These are phyloP conservation scores for Orcinus orca DNA, from an alignment of 2,113 vertebrate genomes.

Conservation along the genomic window DNA sequence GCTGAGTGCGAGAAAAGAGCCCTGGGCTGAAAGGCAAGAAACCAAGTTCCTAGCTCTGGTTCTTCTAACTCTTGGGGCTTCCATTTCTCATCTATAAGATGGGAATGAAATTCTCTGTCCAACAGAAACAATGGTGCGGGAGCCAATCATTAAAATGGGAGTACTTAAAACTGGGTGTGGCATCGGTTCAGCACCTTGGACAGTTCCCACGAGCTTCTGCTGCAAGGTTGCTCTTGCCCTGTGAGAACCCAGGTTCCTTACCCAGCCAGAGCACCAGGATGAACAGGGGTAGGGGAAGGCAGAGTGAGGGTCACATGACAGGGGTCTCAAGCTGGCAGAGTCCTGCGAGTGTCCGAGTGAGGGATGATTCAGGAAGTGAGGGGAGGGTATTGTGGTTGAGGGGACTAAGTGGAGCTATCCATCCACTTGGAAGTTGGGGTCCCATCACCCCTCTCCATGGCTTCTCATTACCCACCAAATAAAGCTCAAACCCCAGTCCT, in stretches of 20 bases:
- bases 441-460: not conserved
- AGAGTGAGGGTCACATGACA: not conserved
- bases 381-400: not conserved
- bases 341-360: not conserved
- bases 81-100: not conserved
- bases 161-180: rapidly evolving
- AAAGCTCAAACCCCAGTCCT: not conserved
- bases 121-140: not conserved
- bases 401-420: not conserved
- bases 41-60: not conserved
- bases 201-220: rapidly evolving
- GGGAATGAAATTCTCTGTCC: constrained; percentile 47
- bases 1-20: not conserved
- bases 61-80: not conserved
- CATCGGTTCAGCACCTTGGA: constrained; percentile 19
- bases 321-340: not conserved
- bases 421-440: not conserved
- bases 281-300: rapidly evolving
- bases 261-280: not conserved
- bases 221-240: rapidly evolving
- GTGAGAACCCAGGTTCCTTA: not conserved
- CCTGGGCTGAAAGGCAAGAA: not conserved
- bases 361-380: not conserved
- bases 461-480: not conserved
- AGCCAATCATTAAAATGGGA: constrained; percentile 12